A percentile compares a stretch with the other conserved stretches of the same genome.
Evolutionary conservation across 2,113 vertebrate genomes (phyloP).

Genomic region (Charadrius vociferus): DNA sequence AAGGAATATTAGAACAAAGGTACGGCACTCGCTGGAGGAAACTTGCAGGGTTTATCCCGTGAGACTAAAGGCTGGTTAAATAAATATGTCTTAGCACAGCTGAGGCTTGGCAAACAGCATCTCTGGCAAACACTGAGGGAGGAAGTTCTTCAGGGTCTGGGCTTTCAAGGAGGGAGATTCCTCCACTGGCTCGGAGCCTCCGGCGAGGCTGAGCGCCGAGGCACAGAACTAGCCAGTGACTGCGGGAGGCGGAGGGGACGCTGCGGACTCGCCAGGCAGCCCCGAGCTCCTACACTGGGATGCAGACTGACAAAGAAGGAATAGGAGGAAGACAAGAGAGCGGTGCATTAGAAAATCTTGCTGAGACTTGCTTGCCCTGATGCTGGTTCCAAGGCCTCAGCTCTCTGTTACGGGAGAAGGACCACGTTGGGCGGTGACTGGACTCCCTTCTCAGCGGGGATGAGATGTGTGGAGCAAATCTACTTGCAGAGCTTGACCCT

Average conservation of each 20-base stretch:
- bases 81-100: background rate
- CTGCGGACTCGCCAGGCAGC: background rate
- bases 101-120: background rate
- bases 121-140: background rate
- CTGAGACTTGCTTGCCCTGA: background rate
- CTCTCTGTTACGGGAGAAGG: background rate
- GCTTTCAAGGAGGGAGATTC: background rate
- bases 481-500: background rate
- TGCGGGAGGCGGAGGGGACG: background rate
- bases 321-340: background rate
- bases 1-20: background rate
- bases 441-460: background rate
- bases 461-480: background rate
- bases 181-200: background rate
- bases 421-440: fast-evolving
- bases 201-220: fast-evolving
- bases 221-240: background rate
- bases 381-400: background rate
- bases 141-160: slow-evolving; percentile 5
- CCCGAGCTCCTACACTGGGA: fast-evolving
- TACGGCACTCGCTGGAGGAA: background rate
- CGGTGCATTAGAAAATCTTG: background rate
- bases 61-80: slow-evolving; percentile 15
- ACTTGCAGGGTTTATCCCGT: background rate
- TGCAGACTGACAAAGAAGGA: background rate